Conservation (phyloP, 2,113 vertebrate species). For the Athene noctua region DNA sequence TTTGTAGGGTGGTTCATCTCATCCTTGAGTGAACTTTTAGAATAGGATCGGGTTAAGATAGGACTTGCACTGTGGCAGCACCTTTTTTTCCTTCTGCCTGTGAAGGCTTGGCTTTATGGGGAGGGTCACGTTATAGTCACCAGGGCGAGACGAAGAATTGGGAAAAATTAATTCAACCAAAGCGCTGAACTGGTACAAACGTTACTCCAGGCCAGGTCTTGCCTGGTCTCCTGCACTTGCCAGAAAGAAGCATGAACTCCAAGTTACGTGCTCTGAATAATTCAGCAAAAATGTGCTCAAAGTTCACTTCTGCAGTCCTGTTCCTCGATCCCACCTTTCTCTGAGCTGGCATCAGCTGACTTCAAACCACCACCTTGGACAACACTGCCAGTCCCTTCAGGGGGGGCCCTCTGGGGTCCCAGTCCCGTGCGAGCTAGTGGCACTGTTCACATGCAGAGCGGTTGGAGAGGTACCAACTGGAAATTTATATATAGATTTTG, state of each 20-base stretch:
- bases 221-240: not conserved
- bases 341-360: not conserved
- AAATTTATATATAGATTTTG: not conserved
- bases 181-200: not conserved
- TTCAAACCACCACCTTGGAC: not conserved
- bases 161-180: not conserved
- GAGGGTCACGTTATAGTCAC: not conserved
- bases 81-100: not conserved
- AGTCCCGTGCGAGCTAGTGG: no score
- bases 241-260: not conserved
- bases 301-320: not conserved
- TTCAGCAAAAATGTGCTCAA: not conserved
- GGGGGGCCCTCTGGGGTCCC: not conserved
- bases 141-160: not conserved
- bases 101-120: not conserved
- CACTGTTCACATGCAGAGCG: not conserved
- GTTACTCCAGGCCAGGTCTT: not conserved
- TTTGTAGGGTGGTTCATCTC: not conserved
- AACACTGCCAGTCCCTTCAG: not conserved
- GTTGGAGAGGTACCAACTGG: not conserved
- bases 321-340: not conserved
- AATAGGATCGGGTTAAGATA: not conserved
- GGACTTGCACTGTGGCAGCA: not conserved
- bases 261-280: slow-evolving; percentile 18
- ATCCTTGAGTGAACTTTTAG: not conserved